A percentile compares a stretch with the other conserved stretches of the same genome.
Conservation (phyloP, 2,113 vertebrate genomes). For the Pungitius pungitius region DNA sequence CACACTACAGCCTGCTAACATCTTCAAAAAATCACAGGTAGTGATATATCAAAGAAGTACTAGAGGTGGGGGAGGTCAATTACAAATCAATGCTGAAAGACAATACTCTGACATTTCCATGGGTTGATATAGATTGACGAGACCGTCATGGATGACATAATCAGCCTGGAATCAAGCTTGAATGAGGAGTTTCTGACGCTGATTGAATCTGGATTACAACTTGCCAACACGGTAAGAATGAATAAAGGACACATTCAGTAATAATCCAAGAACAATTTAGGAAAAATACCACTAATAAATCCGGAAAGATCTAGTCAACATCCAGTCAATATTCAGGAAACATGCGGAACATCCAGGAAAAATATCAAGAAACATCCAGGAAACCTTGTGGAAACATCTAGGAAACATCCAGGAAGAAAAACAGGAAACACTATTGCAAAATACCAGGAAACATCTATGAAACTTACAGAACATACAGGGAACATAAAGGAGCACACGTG, state of each 20-base stretch:
- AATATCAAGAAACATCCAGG: neutral
- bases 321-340: neutral
- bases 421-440: no score
- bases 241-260: neutral
- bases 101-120: neutral
- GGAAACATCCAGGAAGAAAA: neutral
- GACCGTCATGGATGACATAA: slow-evolving; percentile 88
- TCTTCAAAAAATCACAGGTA: slow-evolving; percentile 80
- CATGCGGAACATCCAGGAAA: neutral
- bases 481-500: neutral
- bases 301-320: neutral
- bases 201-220: slow-evolving; percentile 82
- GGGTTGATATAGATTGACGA: slow-evolving; percentile 83
- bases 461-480: neutral
- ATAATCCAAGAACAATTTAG: neutral
- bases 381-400: neutral
- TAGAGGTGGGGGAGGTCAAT: no score
- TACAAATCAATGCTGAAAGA: no score
- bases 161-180: slow-evolving; percentile 90
- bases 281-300: neutral
- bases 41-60: neutral
- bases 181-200: slow-evolving; percentile 87
- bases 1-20: slow-evolving; percentile 57
- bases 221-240: slow-evolving; percentile 84
- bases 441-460: neutral